Percentiles rank a stretch among this genome's conserved stretches.
These are phyloP conservation scores for Dryobates pubescens DNA, from an alignment of 2,797 vertebrate genomes.

Conservation along the genomic window DNA sequence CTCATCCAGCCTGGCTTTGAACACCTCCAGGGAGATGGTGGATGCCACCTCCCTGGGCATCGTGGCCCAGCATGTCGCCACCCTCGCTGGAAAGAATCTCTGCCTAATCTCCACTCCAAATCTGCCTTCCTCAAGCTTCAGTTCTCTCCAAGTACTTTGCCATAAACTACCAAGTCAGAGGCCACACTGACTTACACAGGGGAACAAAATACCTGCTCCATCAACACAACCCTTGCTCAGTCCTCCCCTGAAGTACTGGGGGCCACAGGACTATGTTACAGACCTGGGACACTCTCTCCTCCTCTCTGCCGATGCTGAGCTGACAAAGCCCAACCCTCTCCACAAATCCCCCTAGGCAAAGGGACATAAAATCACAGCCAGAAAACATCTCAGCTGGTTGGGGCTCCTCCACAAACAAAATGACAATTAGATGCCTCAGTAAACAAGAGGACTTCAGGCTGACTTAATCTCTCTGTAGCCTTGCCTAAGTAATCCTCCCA, in stretches of 20 bases:
- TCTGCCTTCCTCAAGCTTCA: background rate
- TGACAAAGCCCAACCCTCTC: background rate
- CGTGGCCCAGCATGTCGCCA: no score
- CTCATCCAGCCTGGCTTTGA: no score
- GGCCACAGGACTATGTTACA: background rate
- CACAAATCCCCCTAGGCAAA: background rate
- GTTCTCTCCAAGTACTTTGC: background rate
- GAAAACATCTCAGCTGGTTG: background rate
- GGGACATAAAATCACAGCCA: background rate
- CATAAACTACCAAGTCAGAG: background rate
- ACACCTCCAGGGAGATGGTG: no score
- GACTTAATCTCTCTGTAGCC: conserved; percentile 6
- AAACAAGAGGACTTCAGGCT: conserved; percentile 48
- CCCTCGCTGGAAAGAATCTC: no score
- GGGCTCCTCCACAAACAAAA: background rate
- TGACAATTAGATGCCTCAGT: conserved; percentile 33
- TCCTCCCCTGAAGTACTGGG: background rate
- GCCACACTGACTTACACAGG: background rate
- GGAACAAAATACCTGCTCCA: background rate
- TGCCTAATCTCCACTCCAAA: no score
- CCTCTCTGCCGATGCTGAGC: background rate
- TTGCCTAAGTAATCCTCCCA: background rate
- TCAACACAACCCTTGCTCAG: background rate
- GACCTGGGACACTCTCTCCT: background rate
- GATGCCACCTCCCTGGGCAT: no score